Base-by-base conservation (phyloP, 2,888 invertebrate genomes). In the Agriopis leucophaearia region DNA sequence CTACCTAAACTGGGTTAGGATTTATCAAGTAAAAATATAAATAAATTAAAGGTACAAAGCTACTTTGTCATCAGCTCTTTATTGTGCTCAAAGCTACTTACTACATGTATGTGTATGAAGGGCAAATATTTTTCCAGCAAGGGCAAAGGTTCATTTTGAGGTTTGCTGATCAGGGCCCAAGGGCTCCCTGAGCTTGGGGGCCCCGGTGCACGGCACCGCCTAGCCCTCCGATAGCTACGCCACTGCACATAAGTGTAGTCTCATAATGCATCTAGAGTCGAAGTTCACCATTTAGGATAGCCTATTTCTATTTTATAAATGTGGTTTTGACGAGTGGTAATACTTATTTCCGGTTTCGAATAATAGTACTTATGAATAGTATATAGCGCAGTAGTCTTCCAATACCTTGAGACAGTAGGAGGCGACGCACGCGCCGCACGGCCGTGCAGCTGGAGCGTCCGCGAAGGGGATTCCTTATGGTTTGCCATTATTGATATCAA, bases 401-500 rank as follows among this genome's bases (percentile, higher is more conserved):
- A 94, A 89, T 86, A 89, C 88, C 85, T 90, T 88, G 91, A 88
- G 89, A 90, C 89, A 83, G 84, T 84, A 84, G 75, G 76, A 79
- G 84, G 1, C 27, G 81, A 81, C 82, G 47, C 47, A 12, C 47
- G 16, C 27, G 77, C 78, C 71, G 78, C 67, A 69, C 80, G 72
- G 78, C 70, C 69, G 83, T 78, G 87, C 84, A 77, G 64, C 47
- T 81, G 76, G 77, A 78, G 86, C 82, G 89, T 88, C 89, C 88
- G 90, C 90, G 85, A 90, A 88, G 89, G 87, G 91, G 92, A 90
- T 90, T 91, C 91, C 92, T 88, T 92, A 90, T 90, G 92, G 92
- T 89, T 93, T 94, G 93, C 94, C 93, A 94, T 94, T 93, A 87
- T 86, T 90, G 87, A 93, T 94, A 94, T 94, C 94, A 94, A 94